Base-by-base conservation (phyloP, 2,888 invertebrate genomes). In the Ophioninae sp. region DNA sequence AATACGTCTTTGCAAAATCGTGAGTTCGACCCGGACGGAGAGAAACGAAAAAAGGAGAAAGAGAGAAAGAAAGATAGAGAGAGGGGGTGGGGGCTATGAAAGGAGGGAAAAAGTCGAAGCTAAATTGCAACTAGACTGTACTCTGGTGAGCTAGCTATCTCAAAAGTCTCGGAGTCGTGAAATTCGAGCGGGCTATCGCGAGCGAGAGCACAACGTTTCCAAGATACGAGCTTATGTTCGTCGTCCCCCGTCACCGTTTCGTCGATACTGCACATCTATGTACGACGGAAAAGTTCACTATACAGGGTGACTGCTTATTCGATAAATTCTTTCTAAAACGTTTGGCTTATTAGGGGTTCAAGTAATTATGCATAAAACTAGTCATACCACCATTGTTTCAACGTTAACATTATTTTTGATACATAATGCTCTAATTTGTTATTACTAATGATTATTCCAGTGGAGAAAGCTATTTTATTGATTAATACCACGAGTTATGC, bases 1-100 rank as follows among this genome's bases (percentile, higher is more conserved):
- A 79, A 79, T 79, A 69, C 75, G 64, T 72, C 75, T 69, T 64
- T 44, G 71, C 58, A 75, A 82, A 82, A 82, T 74, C 61, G 30
- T 30, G 74, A 82, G 75, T 56, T 68, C 61, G 76, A 72, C 74
- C 7, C 41, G 51, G 20, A 39, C 56, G 30, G 64, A 44, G 61
- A n/a, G 30, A 64, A 23, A 65, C 17, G 3, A 8, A 7, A n/a
- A 37, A 22, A 39, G 6, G 63, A 30, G 23, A 65, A 13, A 65
- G 65, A 39, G 59, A 20, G 22, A 67, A n/a, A 0, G 17, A 30
- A n/a, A 30, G 17, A n/a, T n/a, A 9, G 9, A 64, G 37, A 17
- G 37, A 30, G 0, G 59, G 0, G 6, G 22, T 9, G 39, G 7
- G 13, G 63, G 30, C n/a, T 17, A 22, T 17, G 39, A 7, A 3